Evolutionary conservation across 2,113 vertebrate genomes (phyloP), one percentile per base, ranked within the genome.

Genomic region (Tachysurus fulvidraco): DNA sequence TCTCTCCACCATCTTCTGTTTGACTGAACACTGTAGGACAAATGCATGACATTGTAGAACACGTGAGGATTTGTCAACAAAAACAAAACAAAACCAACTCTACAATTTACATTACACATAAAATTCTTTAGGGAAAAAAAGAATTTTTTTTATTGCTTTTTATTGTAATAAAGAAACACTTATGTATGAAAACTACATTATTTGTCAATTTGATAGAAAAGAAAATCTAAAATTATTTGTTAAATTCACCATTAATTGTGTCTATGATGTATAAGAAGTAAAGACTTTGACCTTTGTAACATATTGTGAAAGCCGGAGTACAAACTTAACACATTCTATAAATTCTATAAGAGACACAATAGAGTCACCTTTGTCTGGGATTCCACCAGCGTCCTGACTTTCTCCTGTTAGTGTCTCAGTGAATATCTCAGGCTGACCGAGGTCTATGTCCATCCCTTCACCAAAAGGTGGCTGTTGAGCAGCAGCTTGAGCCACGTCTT

Each of bases 391-490:
- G 23, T 36, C 64, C 73, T 81, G 80, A 10, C n/a, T 7, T 1
- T 83, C 65, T 65, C 55, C 85, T 86, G 64, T 21, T 0, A 46
- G 54, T 23, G 67, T 36, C 71, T 87, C 89, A n/a, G 25, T 86
- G 1, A 69, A 44, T 12, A 46, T 5, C 7, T 84, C 8, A 4
- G 4, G 7, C 0, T 69, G 54, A 23, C 80, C 60, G 3, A 64
- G 64, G 28, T 5, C 74, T 67, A 46, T 60, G 81, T 30, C 71
- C 36, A 73, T 85, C 5, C 80, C 90, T 41, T 88, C 90, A 0
- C 57, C 89, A 55, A 92, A 67, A 50, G 88, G 89, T 36, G 90
- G 88, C 79, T 92, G 91, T 86, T 95, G 95, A 44, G 93, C 91
- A 50, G 88, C 86, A 0, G 91, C 83, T 0, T 89, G 87, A 4